Conservation (phyloP, 2,888 invertebrate species). For the Ophioninae sp. region DNA sequence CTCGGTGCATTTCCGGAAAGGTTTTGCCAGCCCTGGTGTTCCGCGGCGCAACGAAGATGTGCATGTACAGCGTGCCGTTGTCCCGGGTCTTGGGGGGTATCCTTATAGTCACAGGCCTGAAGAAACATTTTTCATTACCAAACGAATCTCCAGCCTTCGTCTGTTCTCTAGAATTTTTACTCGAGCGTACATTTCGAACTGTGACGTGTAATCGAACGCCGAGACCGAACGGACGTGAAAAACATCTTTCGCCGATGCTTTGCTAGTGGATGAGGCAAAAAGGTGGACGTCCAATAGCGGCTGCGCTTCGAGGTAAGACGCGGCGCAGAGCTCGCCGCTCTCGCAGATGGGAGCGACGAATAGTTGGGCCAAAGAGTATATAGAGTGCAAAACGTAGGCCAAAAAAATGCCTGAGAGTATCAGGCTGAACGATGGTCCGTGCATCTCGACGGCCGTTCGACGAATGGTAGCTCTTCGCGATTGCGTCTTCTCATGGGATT, state of each 20-base stretch:
- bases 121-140: neutral
- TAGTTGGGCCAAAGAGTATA: conserved; percentile 88
- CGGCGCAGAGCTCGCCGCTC: conserved; percentile 85
- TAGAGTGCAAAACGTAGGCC: conserved; percentile 87
- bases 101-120: conserved; percentile 86
- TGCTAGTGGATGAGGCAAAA: conserved; percentile 85
- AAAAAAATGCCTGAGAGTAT: conserved; percentile 86
- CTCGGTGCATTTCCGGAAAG: conserved; percentile 84
- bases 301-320: conserved; percentile 86
- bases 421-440: conserved; percentile 83
- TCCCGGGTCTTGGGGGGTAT: conserved; percentile 89
- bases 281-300: conserved; percentile 88
- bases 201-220: conserved; percentile 86
- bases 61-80: conserved; percentile 93
- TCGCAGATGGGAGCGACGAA: conserved; percentile 88
- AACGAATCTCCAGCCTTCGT: neutral
- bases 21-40: conserved; percentile 82
- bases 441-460: conserved; percentile 66
- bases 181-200: conserved; percentile 82
- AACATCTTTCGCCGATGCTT: conserved; percentile 84
- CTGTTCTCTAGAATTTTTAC: neutral
- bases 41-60: conserved; percentile 86
- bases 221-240: conserved; percentile 84
- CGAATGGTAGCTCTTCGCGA: neutral
- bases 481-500: neutral